Conservation (phyloP, 2,113 vertebrate species). For the Arothron firmamentum region DNA sequence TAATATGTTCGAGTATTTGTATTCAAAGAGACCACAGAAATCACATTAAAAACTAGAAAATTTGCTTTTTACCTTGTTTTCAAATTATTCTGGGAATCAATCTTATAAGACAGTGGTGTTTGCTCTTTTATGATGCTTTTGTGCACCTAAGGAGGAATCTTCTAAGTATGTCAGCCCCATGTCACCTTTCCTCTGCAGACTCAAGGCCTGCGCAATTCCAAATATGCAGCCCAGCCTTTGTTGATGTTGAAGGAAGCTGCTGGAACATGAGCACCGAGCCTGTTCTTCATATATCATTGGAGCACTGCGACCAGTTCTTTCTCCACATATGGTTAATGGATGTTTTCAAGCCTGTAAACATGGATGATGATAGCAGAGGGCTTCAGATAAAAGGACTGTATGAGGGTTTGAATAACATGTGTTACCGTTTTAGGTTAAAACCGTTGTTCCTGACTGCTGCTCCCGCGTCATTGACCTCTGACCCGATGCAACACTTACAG, state of each 20-base stretch:
- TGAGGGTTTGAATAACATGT: background rate
- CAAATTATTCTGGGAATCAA: no score
- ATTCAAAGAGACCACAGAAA: no score
- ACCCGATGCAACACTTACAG: constrained; percentile 4
- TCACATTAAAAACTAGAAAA: no score
- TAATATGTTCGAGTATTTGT: no score
- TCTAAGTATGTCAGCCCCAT: background rate
- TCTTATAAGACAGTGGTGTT: background rate
- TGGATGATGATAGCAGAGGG: no score
- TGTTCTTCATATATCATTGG: constrained; percentile 6
- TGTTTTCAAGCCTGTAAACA: background rate
- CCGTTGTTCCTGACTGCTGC: background rate
- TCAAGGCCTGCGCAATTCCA: constrained; percentile 17
- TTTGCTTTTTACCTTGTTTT: no score
- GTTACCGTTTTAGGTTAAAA: background rate
- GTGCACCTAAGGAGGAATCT: constrained; percentile 16
- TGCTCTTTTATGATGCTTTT: constrained; percentile 11
- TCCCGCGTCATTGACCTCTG: background rate
- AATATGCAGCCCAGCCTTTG: constrained; percentile 9
- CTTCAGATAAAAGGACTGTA: background rate
- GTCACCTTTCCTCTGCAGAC: constrained; percentile 1
- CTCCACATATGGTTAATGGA: background rate
- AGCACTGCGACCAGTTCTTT: background rate
- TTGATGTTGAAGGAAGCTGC: no score
- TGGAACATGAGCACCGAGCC: background rate